A percentile compares a stretch with the other conserved stretches of the same genome.
These are phyloP conservation scores for Pampusana beccarii DNA, from an alignment of 2,113 vertebrate genomes.

Conservation along the genomic window DNA sequence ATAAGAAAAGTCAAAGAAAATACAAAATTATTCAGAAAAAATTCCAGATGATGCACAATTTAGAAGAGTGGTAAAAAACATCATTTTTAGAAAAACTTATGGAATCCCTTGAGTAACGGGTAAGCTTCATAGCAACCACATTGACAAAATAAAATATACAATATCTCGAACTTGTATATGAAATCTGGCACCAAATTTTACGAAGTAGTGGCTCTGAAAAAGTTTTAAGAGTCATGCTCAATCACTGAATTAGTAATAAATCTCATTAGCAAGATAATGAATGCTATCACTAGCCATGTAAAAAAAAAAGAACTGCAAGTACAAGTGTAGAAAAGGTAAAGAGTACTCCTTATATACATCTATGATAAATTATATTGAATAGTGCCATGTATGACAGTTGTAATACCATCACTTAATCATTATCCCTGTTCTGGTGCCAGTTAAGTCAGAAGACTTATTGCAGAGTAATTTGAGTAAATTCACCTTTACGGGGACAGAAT, in stretches of 20 bases:
- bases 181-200: neutral
- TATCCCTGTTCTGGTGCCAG: neutral
- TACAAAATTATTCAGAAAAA: neutral
- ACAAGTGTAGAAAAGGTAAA: neutral
- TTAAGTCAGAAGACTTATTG: neutral
- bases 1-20: neutral
- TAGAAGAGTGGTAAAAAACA: neutral
- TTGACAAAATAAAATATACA: neutral
- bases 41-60: neutral
- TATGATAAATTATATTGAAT: neutral
- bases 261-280: neutral
- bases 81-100: neutral
- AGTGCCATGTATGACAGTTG: neutral
- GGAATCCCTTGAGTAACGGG: neutral
- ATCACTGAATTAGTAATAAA: neutral
- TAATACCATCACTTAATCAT: neutral
- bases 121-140: neutral
- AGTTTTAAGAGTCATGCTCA: neutral
- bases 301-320: neutral
- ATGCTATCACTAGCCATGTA: neutral
- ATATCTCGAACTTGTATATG: neutral
- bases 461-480: neutral
- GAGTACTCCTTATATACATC: neutral
- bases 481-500: neutral
- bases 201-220: neutral